Percentiles rank a stretch among this genome's conserved stretches.
Conservation (phyloP, 23 tunicate genomes). For the Halocynthia roretzi region DNA sequence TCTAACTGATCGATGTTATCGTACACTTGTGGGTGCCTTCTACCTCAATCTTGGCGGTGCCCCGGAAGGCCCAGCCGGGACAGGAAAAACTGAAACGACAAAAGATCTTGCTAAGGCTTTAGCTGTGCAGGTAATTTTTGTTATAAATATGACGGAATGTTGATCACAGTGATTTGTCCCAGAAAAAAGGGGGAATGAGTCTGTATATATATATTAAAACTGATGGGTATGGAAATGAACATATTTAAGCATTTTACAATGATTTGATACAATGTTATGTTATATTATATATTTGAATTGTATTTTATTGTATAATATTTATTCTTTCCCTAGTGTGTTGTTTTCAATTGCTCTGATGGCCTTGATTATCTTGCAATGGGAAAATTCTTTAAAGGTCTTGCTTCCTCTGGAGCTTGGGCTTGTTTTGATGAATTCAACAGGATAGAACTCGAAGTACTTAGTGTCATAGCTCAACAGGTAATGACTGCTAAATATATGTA, state of each 20-base stretch:
- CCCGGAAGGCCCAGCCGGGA: conserved; percentile 99
- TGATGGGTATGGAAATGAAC: too few relatives aligned
- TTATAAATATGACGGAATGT: not conserved
- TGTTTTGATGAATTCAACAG: conserved; percentile 97
- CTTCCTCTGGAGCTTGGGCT: conserved; percentile 98
- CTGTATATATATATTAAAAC: too few relatives aligned
- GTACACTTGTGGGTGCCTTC: conserved; percentile 96
- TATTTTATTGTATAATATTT: too few relatives aligned
- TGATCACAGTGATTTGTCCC: too few relatives aligned
- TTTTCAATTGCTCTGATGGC: conserved; percentile 98
- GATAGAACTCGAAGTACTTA: conserved; percentile 95
- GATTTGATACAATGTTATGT: too few relatives aligned
- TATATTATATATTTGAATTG: too few relatives aligned
- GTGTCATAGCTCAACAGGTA: conserved; percentile 99
- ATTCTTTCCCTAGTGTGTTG: conserved; percentile 68
- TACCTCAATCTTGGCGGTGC: conserved; percentile 97
- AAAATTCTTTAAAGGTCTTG: conserved; percentile 97
- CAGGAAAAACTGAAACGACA: conserved; percentile 99
- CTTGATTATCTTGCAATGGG: conserved; percentile 99
- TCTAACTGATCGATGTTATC: conserved; percentile 97
- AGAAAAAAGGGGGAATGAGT: too few relatives aligned
- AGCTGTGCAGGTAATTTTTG: conserved; percentile 79
- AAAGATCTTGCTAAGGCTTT: conserved; percentile 98
- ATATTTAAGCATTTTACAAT: too few relatives aligned
- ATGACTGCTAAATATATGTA: not conserved